phyloP scores from a whole-genome alignment of 2,797 vertebrate genomes.

The Salarias fasciatus region DNA sequence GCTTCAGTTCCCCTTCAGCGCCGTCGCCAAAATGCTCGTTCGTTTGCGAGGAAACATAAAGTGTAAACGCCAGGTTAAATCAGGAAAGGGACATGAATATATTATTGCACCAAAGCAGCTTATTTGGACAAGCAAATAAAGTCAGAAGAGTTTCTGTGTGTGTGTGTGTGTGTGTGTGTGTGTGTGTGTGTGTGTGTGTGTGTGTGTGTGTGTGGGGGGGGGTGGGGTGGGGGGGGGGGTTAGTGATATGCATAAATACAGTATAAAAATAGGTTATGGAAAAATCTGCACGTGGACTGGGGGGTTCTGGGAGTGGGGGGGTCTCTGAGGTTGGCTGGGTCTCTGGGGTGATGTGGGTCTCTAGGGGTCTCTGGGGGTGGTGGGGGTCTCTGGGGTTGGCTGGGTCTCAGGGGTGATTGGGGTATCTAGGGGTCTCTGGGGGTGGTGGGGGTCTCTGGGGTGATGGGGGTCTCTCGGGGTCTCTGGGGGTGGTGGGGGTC shows the following conservation, averaged over 20 bases:
- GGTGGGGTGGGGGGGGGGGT: constrained; percentile 16
- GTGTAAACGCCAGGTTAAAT: too few species aligned
- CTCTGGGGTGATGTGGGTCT: too few species aligned
- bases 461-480: not conserved
- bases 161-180: too few species aligned
- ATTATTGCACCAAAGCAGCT: constrained; percentile 76
- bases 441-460: not conserved
- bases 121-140: constrained; percentile 62
- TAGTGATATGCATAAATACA: constrained; percentile 69
- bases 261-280: constrained; percentile 79
- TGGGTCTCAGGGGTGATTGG: too few species aligned
- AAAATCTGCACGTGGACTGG: constrained; percentile 53
- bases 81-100: too few species aligned
- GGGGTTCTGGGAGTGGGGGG: constrained; percentile 2
- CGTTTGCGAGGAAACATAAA: too few species aligned
- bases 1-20: constrained; percentile 52
- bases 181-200: too few species aligned
- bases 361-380: too few species aligned
- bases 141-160: too few species aligned
- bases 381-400: too few species aligned
- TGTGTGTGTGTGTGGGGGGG: constrained; percentile 33
- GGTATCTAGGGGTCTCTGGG: not conserved
- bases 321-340: too few species aligned
- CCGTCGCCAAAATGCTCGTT: too few species aligned
- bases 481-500: not conserved